phyloP scores from a whole-genome alignment of 2,797 vertebrate genomes.

The Bovichtus variegatus region DNA sequence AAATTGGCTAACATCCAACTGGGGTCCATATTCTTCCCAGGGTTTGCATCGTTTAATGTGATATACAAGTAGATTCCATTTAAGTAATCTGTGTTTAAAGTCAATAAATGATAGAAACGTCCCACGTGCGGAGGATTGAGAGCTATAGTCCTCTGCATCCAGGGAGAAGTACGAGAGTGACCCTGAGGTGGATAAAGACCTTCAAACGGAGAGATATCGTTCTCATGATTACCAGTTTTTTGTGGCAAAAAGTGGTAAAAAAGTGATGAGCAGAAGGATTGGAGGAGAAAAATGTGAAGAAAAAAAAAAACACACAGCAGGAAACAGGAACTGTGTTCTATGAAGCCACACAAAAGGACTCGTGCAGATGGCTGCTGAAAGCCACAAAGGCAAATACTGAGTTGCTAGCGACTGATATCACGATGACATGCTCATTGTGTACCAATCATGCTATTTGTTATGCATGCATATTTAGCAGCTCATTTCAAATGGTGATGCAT shows the following conservation, averaged over 20 bases:
- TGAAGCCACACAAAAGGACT: conserved; percentile 62
- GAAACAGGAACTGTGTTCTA: conserved; percentile 58
- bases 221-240: conserved; percentile 20
- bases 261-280: conserved; percentile 66
- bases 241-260: conserved; percentile 37
- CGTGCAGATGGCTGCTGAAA: conserved; percentile 74
- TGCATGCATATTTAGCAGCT: conserved; percentile 71
- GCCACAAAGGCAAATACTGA: conserved; percentile 65
- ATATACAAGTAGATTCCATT: conserved; percentile 1
- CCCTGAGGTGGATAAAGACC: background rate
- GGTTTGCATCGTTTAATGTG: background rate
- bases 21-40: conserved; percentile 14
- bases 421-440: conserved; percentile 65
- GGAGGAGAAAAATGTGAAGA: conserved; percentile 71
- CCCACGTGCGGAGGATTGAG: conserved; percentile 8
- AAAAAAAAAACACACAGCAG: conserved; percentile 74
- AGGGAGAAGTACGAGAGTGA: background rate
- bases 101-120: conserved; percentile 14
- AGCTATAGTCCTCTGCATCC: background rate
- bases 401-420: conserved; percentile 56
- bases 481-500: conserved; percentile 57
- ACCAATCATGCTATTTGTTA: conserved; percentile 63
- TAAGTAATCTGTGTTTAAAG: conserved; percentile 1
- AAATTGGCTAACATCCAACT: background rate
- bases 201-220: conserved; percentile 5